These are phyloP conservation scores for Argyrosomus japonicus DNA, from an alignment of 2,113 vertebrate species.

Conservation along the genomic window DNA sequence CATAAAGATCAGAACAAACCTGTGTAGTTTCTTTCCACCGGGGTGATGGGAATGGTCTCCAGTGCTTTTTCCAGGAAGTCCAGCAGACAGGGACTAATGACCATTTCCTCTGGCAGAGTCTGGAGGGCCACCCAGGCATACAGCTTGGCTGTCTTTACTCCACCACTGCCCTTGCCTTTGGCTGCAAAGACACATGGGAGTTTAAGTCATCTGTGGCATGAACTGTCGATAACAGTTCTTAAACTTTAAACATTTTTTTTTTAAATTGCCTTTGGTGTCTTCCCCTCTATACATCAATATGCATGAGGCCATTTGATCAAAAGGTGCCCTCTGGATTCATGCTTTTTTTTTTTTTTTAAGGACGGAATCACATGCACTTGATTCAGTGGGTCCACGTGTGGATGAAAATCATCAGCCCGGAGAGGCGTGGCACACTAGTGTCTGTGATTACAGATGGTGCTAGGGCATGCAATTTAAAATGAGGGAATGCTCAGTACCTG, in stretches of 20 bases:
- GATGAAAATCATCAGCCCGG: slow-evolving; percentile 25
- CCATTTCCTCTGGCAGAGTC: slow-evolving; percentile 98
- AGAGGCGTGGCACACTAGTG: slow-evolving; percentile 31
- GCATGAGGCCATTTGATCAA: slow-evolving; percentile 50
- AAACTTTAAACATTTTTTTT: slow-evolving; percentile 3
- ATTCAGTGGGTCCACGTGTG: slow-evolving; percentile 1
- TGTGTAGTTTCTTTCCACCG: slow-evolving; percentile 93
- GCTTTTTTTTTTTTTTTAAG: neutral
- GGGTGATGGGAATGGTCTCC: slow-evolving; percentile 98
- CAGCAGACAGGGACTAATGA: slow-evolving; percentile 96
- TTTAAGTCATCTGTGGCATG: neutral
- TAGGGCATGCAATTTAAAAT: slow-evolving; percentile 72
- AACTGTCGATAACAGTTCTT: neutral
- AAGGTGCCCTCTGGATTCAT: slow-evolving; percentile 28
- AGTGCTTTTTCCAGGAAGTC: slow-evolving; percentile 98
- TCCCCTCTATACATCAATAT: slow-evolving; percentile 34
- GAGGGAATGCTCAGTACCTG: slow-evolving; percentile 89
- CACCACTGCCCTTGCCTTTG: slow-evolving; percentile 94
- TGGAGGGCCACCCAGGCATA: slow-evolving; percentile 99
- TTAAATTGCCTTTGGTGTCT: neutral
- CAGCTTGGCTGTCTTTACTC: slow-evolving; percentile 95
- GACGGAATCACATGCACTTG: slow-evolving; percentile 48
- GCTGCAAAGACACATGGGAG: slow-evolving; percentile 82
- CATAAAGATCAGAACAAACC: slow-evolving; percentile 71
- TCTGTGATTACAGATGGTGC: slow-evolving; percentile 30